phyloP scores from a whole-genome alignment of 2,888 invertebrate genomes.

The Cybosia mesomella region DNA sequence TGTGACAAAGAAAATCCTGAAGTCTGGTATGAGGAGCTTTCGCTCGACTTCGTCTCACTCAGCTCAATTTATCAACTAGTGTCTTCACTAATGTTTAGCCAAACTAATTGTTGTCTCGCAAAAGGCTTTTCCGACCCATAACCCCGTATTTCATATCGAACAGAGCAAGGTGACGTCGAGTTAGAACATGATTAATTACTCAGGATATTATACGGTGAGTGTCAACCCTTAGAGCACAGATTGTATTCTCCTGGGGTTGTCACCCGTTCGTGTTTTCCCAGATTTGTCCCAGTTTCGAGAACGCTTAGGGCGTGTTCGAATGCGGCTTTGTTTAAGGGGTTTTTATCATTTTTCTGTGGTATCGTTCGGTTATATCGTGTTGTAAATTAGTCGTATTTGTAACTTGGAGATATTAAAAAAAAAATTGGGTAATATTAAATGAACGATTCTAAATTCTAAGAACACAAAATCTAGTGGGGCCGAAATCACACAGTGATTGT shows the following conservation, averaged over 20 bases:
- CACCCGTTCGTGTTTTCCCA: background rate
- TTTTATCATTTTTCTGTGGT: no score
- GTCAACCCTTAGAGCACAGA: slow-evolving; percentile 26
- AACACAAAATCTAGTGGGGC: no score
- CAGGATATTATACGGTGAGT: slow-evolving; percentile 32
- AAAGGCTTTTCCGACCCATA: background rate
- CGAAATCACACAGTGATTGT: no score
- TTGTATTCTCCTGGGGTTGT: slow-evolving; percentile 7
- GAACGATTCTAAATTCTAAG: no score
- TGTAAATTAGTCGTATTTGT: no score
- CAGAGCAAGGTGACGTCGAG: slow-evolving; percentile 3
- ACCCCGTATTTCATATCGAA: background rate
- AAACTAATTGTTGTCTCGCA: background rate
- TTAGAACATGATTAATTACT: slow-evolving; percentile 42
- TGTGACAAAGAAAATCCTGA: no score
- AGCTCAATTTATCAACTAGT: background rate
- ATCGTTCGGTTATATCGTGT: no score
- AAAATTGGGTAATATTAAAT: no score
- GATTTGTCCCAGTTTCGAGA: background rate
- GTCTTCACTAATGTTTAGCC: no score
- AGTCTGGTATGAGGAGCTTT: no score
- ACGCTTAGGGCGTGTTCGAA: background rate
- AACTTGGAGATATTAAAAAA: no score
- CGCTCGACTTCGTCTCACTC: no score
- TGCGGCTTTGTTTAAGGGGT: background rate